These are phyloP conservation scores for Strix uralensis DNA, from an alignment of 2,113 vertebrate genomes.

Conservation along the genomic window DNA sequence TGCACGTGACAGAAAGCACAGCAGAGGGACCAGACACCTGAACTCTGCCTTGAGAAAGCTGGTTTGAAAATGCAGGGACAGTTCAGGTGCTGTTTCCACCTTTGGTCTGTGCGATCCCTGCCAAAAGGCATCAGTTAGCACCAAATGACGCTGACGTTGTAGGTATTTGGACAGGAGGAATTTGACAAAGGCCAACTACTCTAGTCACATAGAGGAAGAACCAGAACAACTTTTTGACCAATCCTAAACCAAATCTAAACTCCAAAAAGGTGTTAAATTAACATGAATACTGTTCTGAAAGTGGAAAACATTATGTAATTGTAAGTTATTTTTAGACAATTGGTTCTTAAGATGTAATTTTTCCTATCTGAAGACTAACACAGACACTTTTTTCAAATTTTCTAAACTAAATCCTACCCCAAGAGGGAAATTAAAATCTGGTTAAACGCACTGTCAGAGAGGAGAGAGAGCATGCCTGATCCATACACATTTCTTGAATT, in stretches of 20 bases:
- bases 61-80: background rate
- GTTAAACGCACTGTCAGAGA: background rate
- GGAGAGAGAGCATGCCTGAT: background rate
- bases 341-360: background rate
- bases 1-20: background rate
- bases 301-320: background rate
- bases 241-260: background rate
- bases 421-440: background rate
- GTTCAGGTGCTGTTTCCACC: background rate
- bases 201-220: background rate
- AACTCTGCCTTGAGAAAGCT: background rate
- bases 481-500: background rate
- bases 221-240: background rate
- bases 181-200: background rate
- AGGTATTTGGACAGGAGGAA: background rate
- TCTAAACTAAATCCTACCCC: background rate
- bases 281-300: background rate
- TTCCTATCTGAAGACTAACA: background rate
- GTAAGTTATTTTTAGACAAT: background rate
- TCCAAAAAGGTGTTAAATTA: background rate
- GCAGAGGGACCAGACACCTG: background rate
- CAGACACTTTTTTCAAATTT: background rate
- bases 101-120: background rate
- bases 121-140: background rate
- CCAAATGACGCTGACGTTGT: rapidly evolving